Base-by-base conservation (phyloP, 2,888 invertebrate species). In the Anticlea derivata region DNA sequence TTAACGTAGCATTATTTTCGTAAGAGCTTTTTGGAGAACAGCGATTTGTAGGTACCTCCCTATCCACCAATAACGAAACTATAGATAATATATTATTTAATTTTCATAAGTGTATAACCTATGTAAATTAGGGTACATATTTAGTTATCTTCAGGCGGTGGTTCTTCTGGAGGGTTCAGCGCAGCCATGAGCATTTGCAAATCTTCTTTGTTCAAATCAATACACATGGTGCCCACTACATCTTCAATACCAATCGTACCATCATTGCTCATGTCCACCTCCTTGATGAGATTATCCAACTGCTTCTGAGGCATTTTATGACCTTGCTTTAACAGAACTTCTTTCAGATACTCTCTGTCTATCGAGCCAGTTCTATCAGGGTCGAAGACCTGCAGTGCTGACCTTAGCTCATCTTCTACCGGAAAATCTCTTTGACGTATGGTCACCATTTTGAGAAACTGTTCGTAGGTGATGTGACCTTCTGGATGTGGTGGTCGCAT, bases 211-310 rank as follows among this genome's bases (percentile, higher is more conserved):
- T 84, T 87, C 45, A 89, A 70, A 65, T 89, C 89, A 26, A 88
- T 80, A 41, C 85, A 80, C 76, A 89, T 78, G 7, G 88, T 87
- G n/a, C 84, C 88, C 3, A 89, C 77, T 3, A 86, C 76, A 53
- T 89, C 89, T 50, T 88, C 88, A 30, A 88, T 68, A 12, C 86
- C 86, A 47, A 89, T 76, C 3, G 82, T 85, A 10, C 89, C 89
- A 58, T 89, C 89, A 52, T 86, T 86, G 41, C 70, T 73, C 57
- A 89, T 71, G 50, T 89, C 89, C 2, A 88, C 82, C 66, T 89
- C 89, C 63, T 87, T 88, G 34, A 89, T 80, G 11, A 89, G 70
- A 56, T 74, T 78, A 44, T 86, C 80, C 13, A 87, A 45, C 35
- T 63, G 61, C 51, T 75, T 84, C 10, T 66, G 68, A 1, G 69